phyloP scores from a whole-genome alignment of 2,888 invertebrate genomes.

The Eustalomyia histrio region DNA sequence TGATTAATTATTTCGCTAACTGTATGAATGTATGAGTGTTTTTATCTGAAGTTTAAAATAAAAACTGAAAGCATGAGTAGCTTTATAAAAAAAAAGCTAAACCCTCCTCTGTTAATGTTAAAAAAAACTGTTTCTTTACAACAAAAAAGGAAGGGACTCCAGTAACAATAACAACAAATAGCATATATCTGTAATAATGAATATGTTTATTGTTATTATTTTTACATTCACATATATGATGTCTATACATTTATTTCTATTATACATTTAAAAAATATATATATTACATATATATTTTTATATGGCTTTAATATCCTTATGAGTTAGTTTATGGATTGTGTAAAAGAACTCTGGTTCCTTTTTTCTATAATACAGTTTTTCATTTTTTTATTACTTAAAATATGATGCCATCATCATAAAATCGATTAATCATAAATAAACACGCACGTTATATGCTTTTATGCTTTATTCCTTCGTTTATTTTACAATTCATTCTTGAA shows the following conservation, averaged over 20 bases:
- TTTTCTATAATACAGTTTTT: conserved; percentile 22
- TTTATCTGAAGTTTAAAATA: conserved; percentile 23
- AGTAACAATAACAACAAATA: neutral
- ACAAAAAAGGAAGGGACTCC: neutral
- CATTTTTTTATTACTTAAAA: conserved; percentile 45
- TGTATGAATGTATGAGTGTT: no score
- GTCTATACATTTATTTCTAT: neutral
- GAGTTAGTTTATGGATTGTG: neutral
- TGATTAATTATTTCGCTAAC: no score
- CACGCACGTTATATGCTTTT: conserved; percentile 61
- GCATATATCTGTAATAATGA: conserved; percentile 30
- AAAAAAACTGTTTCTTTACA: neutral
- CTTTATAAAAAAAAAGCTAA: conserved; percentile 20
- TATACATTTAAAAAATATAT: neutral
- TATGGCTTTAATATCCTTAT: neutral
- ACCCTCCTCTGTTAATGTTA: conserved; percentile 16
- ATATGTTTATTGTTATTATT: conserved; percentile 49
- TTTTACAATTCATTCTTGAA: neutral
- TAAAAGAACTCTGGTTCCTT: conserved; percentile 11
- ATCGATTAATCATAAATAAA: conserved; percentile 74
- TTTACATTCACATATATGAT: conserved; percentile 33
- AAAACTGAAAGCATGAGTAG: conserved; percentile 30
- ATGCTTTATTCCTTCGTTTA: neutral
- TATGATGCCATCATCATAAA: conserved; percentile 68
- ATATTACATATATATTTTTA: conserved; percentile 5